Evolutionary conservation across 2,797 vertebrate genomes (phyloP).

Genomic region (Alca torda): DNA sequence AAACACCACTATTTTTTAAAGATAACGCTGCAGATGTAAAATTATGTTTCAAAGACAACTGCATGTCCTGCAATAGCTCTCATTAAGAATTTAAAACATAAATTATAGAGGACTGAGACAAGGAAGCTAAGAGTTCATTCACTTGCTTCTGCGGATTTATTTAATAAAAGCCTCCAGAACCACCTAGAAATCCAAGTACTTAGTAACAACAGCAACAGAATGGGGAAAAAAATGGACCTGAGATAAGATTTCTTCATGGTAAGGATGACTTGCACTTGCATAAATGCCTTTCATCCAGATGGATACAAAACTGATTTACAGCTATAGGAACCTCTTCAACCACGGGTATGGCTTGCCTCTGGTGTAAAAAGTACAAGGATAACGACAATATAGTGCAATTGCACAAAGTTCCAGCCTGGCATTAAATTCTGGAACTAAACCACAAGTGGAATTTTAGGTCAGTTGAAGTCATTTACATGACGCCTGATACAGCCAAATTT

Average conservation of each 20-base stretch:
- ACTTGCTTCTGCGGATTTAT: not conserved
- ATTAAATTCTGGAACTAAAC: not conserved
- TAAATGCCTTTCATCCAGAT: not conserved
- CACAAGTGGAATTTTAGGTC: not conserved
- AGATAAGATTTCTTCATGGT: not conserved
- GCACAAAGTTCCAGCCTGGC: not conserved
- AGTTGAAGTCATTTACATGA: not conserved
- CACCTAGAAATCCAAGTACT: not conserved
- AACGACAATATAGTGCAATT: not conserved
- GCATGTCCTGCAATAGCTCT: not conserved
- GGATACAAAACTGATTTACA: not conserved
- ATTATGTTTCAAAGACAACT: not conserved
- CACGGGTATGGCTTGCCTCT: not conserved
- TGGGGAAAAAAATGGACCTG: fast-evolving
- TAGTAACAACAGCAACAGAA: not conserved
- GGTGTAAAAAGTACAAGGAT: not conserved
- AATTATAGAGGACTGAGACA: not conserved
- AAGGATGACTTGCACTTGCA: constrained; percentile 43
- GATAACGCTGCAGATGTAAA: not conserved
- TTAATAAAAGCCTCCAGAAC: not conserved
- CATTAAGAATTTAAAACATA: constrained; percentile 13
- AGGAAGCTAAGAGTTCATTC: not conserved
- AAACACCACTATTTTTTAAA: not conserved
- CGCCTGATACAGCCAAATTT: not conserved
- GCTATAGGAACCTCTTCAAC: not conserved